phyloP scores from a whole-genome alignment of 2,888 invertebrate genomes.

The Drosophila parthenogenetica region DNA sequence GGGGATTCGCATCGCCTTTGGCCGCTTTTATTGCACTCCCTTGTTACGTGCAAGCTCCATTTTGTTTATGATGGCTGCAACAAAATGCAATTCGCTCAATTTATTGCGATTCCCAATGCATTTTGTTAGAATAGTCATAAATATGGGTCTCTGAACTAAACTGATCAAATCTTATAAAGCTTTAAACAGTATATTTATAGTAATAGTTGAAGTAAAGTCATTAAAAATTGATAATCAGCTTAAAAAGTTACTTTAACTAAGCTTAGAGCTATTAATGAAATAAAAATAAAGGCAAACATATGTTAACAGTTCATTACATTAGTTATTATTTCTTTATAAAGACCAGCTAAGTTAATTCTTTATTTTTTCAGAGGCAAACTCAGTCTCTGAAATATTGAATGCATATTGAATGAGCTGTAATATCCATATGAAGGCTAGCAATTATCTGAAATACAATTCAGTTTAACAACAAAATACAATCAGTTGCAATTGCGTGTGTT shows the following conservation, averaged over 20 bases:
- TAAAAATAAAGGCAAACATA: no score
- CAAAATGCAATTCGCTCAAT: slow-evolving; percentile 60
- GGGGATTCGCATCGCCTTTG: slow-evolving; percentile 4
- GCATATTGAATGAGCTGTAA: slow-evolving; percentile 25
- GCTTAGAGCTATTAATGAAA: no score
- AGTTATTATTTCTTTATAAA: no score
- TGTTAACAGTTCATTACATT: no score
- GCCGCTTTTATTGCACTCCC: slow-evolving; percentile 59
- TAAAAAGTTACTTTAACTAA: no score
- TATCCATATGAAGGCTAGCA: slow-evolving; percentile 34
- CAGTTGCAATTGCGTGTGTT: slow-evolving; percentile 19
- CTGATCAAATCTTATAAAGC: background rate
- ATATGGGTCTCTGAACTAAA: background rate
- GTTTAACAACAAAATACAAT: slow-evolving; percentile 9
- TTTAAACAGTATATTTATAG: background rate
- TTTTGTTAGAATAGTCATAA: slow-evolving; percentile 14
- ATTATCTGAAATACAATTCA: slow-evolving; percentile 37
- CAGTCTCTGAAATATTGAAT: slow-evolving; percentile 6
- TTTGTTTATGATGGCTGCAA: slow-evolving; percentile 71
- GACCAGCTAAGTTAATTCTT: background rate
- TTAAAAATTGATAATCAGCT: no score
- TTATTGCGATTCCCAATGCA: slow-evolving; percentile 46
- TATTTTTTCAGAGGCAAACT: background rate
- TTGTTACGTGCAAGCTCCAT: slow-evolving; percentile 58
- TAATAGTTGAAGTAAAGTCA: no score